A percentile compares a stretch with the other conserved stretches of the same genome.
phyloP scores from a whole-genome alignment of 1,140 invertebrate genomes.

The Adoxophyes honmai region DNA sequence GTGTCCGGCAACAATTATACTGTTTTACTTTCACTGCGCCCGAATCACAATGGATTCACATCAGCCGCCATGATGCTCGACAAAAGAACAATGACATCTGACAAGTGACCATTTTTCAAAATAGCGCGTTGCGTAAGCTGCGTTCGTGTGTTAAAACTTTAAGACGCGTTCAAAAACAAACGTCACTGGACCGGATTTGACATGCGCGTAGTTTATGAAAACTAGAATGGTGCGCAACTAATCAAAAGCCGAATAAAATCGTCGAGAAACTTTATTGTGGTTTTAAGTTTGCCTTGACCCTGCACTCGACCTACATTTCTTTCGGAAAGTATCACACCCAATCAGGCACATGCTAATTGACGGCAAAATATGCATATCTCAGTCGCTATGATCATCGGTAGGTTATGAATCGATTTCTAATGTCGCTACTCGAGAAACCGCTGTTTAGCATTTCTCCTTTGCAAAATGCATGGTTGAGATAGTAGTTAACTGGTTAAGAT shows the following conservation, averaged over 20 bases:
- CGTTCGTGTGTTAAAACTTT: background rate
- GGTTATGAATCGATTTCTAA: conserved; percentile 13
- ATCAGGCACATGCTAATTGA: background rate
- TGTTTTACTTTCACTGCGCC: background rate
- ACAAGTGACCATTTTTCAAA: conserved; percentile 10
- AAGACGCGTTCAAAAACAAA: conserved; percentile 1
- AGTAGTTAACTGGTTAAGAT: background rate
- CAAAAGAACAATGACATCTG: conserved; percentile 5
- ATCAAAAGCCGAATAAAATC: background rate
- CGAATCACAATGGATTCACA: conserved; percentile 5
- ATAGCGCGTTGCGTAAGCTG: background rate
- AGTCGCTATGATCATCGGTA: background rate
- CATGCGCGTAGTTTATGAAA: background rate
- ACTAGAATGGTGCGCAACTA: background rate
- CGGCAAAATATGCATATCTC: conserved; percentile 6
- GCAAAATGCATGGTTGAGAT: conserved; percentile 11
- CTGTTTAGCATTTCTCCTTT: conserved; percentile 1
- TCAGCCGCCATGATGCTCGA: conserved; percentile 7
- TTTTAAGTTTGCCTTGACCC: conserved; percentile 9
- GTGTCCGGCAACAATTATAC: conserved; percentile 10
- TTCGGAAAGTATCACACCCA: conserved; percentile 1
- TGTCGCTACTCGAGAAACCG: conserved; percentile 1
- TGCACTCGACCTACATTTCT: conserved; percentile 5
- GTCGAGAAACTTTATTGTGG: background rate
- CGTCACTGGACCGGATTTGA: background rate